A percentile compares a stretch with the other conserved stretches of the same genome.
Conservation (phyloP, 2,797 vertebrate species). For the Margarornis squamiger region DNA sequence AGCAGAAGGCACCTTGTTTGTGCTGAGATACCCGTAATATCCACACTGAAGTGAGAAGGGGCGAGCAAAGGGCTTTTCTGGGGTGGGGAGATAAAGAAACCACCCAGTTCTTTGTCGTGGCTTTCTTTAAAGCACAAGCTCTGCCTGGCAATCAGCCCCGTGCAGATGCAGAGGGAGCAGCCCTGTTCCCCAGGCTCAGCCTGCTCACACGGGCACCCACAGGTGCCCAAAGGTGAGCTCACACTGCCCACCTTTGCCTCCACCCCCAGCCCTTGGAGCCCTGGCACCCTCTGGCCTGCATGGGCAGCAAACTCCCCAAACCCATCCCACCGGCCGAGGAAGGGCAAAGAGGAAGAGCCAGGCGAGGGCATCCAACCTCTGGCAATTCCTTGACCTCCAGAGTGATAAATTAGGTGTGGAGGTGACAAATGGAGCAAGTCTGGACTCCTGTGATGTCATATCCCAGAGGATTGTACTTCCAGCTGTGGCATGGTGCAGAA, state of each 20-base stretch:
- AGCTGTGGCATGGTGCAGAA: background rate
- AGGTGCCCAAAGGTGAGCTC: background rate
- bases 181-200: background rate
- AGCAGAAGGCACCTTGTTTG: background rate
- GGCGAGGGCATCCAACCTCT: background rate
- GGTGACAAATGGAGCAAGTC: background rate
- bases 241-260: background rate
- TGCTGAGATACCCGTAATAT: background rate
- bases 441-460: fast-evolving
- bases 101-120: background rate
- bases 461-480: no score
- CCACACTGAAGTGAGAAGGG: background rate
- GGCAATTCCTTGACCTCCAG: background rate
- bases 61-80: fast-evolving
- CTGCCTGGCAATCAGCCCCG: background rate
- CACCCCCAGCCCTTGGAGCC: background rate
- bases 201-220: fast-evolving
- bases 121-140: background rate
- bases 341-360: no score
- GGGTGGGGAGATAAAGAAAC: background rate
- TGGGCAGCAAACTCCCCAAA: background rate
- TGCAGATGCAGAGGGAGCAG: background rate
- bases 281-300: background rate
- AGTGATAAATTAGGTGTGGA: background rate
- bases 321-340: fast-evolving